phyloP scores from a whole-genome alignment of 2,113 vertebrate genomes.

The Phylloscopus whistleri region DNA sequence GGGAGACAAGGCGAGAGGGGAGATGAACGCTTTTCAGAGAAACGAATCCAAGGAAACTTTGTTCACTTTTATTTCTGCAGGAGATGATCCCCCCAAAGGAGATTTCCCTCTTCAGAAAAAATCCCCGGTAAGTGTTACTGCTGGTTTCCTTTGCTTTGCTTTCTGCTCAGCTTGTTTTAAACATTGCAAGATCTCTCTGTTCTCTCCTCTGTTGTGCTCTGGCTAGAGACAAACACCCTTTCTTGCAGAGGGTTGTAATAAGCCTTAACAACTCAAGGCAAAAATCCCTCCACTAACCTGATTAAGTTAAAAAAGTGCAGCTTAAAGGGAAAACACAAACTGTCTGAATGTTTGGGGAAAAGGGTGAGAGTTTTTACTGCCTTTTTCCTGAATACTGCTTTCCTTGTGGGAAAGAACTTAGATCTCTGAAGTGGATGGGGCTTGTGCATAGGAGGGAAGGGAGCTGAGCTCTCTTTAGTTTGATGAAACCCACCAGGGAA shows the following conservation, averaged over 20 bases:
- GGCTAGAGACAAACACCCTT: conserved; percentile 44
- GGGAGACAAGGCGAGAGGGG: conserved; percentile 68
- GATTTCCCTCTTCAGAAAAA: conserved; percentile 60
- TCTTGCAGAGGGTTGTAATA: conserved; percentile 60
- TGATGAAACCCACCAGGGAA: not conserved
- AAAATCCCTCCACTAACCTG: conserved; percentile 54
- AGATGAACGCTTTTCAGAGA: conserved; percentile 77
- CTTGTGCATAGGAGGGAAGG: not conserved
- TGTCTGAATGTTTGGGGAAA: not conserved
- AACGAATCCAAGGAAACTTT: conserved; percentile 73
- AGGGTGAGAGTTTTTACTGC: not conserved
- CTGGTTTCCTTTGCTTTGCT: conserved; percentile 11
- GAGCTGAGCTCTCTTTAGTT: not conserved
- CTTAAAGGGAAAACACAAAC: not conserved
- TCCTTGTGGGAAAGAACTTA: not conserved
- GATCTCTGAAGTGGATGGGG: not conserved
- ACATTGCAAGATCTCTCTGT: conserved; percentile 42
- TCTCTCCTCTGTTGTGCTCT: conserved; percentile 46
- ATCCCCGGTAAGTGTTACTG: conserved; percentile 70
- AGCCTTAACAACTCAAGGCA: conserved; percentile 47
- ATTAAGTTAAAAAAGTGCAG: conserved; percentile 46
- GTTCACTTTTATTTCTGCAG: conserved; percentile 73
- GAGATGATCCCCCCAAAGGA: conserved; percentile 62
- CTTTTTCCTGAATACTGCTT: not conserved
- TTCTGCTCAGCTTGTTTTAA: conserved; percentile 49